phyloP scores from a whole-genome alignment of 2,888 invertebrate genomes.

The Sphaerophoria taeniata region DNA sequence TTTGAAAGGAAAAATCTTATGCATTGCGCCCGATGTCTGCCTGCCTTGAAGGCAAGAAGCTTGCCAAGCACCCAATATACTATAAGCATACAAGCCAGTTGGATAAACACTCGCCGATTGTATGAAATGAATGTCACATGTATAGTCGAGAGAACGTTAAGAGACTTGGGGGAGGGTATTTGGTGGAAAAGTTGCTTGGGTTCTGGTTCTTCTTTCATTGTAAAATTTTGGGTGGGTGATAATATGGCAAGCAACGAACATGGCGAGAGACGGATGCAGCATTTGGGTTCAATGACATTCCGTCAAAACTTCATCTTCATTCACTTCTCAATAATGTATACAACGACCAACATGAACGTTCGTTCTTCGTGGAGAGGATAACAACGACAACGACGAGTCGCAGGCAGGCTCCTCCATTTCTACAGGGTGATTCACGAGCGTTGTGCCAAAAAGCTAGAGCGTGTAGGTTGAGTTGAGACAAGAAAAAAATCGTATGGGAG shows the following conservation, averaged over 20 bases:
- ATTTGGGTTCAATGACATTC: conserved; percentile 67
- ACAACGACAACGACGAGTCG: conserved; percentile 22
- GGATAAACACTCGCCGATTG: conserved; percentile 62
- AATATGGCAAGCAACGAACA: conserved; percentile 27
- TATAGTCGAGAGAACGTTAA: conserved; percentile 12
- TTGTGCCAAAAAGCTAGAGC: no score
- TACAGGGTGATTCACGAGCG: no score
- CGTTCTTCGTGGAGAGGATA: neutral
- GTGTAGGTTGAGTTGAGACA: no score
- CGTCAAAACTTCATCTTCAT: conserved; percentile 60
- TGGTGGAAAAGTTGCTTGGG: conserved; percentile 25
- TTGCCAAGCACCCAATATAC: conserved; percentile 68
- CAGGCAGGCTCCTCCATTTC: no score
- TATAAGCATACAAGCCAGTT: conserved; percentile 70
- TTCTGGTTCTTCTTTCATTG: conserved; percentile 57
- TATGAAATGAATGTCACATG: conserved; percentile 64
- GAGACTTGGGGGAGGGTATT: neutral
- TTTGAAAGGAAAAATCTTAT: conserved; percentile 40
- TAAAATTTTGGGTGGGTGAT: conserved; percentile 57
- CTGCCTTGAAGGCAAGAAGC: conserved; percentile 64
- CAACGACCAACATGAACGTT: conserved; percentile 10
- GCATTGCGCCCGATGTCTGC: conserved; percentile 26
- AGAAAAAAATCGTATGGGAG: no score
- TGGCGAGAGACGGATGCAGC: conserved; percentile 35
- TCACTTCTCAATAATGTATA: conserved; percentile 58